Base-by-base conservation (phyloP, 2,888 invertebrate genomes). In the Macaria notata region DNA sequence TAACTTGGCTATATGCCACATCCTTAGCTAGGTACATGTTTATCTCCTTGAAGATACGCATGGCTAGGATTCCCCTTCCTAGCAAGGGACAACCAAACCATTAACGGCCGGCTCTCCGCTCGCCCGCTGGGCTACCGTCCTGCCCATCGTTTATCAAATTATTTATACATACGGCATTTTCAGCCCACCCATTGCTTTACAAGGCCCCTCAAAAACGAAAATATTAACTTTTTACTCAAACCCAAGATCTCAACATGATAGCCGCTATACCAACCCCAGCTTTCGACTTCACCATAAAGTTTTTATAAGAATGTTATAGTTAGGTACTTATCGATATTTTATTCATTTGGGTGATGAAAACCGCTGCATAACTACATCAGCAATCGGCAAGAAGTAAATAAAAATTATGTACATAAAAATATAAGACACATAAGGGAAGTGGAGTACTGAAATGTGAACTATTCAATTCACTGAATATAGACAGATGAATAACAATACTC, bases 81-180 rank as follows among this genome's bases (percentile, higher is more conserved):
- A 69, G 65, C 68, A 56, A 61, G 69, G 69, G 71, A 70, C 69
- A 67, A 54, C 62, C 66, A 61, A 19, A 75, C 75, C 75, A 81
- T 79, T 79, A 81, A 81, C 76, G 81, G 79, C 64, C 65, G 62
- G 58, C 67, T 66, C 60, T 68, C 63, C 65, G 73, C 75, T 64
- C 80, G 78, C 82, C 82, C 78, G 83, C 84, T 83, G 83, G 66
- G 81, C 83, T 79, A 82, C 79, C 79, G 81, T 73, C 75, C 71
- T 75, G 72, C 56, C 70, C 68, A 70, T 71, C 79, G 79, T 85
- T 83, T 83, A 84, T 87, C 86, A 86, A 82, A 85, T 85, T 86
- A 86, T 83, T 81, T 81, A 83, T 82, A 79, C 75, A 76, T 73
- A 71, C 76, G 61, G 48, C 46, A 65, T 63, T 63, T 63, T 56